These are phyloP conservation scores for Catharus ustulatus DNA, from an alignment of 2,797 vertebrate genomes.

Conservation along the genomic window DNA sequence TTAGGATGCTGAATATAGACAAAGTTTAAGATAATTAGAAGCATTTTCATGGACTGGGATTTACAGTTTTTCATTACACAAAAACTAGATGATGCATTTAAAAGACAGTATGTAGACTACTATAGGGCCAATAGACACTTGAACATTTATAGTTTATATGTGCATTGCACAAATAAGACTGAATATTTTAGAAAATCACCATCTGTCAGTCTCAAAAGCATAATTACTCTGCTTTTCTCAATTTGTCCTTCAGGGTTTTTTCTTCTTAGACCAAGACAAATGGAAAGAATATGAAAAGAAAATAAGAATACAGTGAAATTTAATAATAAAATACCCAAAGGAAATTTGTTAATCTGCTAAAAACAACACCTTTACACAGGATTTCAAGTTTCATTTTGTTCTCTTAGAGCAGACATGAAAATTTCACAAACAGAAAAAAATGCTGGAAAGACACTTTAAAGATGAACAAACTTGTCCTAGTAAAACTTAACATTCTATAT, in stretches of 20 bases:
- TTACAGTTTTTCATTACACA: not conserved
- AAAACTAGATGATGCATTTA: not conserved
- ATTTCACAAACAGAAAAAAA: not conserved
- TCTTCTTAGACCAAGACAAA: not conserved
- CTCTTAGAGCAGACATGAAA: not conserved
- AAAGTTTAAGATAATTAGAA: not conserved
- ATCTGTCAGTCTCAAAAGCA: not conserved
- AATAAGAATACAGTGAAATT: not conserved
- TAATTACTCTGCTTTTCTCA: not conserved
- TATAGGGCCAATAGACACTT: not conserved
- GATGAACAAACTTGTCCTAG: not conserved
- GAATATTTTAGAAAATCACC: slow-evolving; percentile 24
- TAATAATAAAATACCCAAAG: not conserved
- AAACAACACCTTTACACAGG: not conserved
- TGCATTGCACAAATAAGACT: not conserved
- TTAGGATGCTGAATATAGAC: not conserved
- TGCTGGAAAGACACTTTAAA: not conserved
- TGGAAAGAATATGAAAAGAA: not conserved
- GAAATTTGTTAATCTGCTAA: not conserved
- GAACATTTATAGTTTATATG: not conserved
- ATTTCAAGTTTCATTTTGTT: not conserved
- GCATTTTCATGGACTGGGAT: not conserved
- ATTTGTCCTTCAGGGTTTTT: not conserved
- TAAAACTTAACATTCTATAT: not conserved
- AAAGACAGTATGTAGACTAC: not conserved